phyloP scores from a whole-genome alignment of 2,888 invertebrate species.

The Rhogogaster chlorosoma region DNA sequence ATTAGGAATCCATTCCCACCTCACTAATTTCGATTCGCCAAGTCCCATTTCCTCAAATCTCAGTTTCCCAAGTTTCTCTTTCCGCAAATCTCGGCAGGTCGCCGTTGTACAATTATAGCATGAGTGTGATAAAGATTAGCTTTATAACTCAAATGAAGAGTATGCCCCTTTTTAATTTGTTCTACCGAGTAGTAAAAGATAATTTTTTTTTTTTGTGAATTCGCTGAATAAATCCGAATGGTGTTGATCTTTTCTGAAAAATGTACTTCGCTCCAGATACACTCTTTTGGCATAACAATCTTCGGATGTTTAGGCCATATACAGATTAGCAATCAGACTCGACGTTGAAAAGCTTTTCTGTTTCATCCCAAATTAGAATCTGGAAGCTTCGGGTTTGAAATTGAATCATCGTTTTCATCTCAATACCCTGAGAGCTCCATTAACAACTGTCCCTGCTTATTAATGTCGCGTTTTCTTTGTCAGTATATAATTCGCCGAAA shows the following conservation, averaged over 20 bases:
- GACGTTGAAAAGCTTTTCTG: not conserved
- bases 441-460: not conserved
- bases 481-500: not conserved
- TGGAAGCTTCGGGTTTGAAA: not conserved
- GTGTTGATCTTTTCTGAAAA: not conserved
- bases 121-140: not conserved
- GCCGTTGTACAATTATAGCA: not conserved
- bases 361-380: not conserved
- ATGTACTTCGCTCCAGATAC: not conserved
- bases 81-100: not conserved
- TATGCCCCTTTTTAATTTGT: not conserved
- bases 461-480: not conserved
- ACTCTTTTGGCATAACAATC: too few species aligned
- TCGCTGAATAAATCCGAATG: not conserved
- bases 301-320: not conserved
- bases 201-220: not conserved
- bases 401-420: constrained; percentile 27
- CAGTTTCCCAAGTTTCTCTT: not conserved
- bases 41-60: not conserved
- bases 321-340: not conserved
- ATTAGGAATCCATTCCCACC: not conserved
- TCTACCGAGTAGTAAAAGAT: not conserved
- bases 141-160: not conserved
- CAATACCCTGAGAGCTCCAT: not conserved
- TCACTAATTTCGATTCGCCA: not conserved